phyloP scores from a whole-genome alignment of 2,888 invertebrate genomes.

The Digitonthophagus gazella region DNA sequence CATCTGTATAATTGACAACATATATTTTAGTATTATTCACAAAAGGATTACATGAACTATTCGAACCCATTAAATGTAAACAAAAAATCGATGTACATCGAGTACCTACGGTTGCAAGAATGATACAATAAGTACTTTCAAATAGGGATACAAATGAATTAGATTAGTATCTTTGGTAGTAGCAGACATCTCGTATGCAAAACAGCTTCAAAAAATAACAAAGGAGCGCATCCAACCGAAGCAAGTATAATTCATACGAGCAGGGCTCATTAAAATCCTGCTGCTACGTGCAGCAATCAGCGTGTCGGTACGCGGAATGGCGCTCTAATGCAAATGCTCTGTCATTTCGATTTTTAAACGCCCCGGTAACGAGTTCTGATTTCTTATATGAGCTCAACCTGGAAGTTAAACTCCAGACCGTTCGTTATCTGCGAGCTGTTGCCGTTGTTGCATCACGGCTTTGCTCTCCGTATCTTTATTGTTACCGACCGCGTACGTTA shows the following conservation, averaged over 20 bases:
- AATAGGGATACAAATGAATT: background rate
- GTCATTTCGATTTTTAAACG: slow-evolving; percentile 4
- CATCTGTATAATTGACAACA: too few relatives aligned
- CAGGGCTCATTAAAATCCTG: background rate
- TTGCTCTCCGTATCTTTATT: background rate
- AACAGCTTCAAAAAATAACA: background rate
- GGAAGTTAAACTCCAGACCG: background rate
- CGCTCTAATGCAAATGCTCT: background rate
- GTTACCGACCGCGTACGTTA: background rate
- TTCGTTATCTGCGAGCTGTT: background rate
- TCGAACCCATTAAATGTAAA: too few relatives aligned
- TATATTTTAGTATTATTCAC: too few relatives aligned
- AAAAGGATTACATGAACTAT: too few relatives aligned
- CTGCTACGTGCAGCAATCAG: background rate
- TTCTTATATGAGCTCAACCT: background rate
- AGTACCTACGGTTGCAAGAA: too few relatives aligned
- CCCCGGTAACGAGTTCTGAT: background rate
- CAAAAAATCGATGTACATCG: too few relatives aligned
- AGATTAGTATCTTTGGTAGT: background rate
- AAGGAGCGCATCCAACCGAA: background rate
- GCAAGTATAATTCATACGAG: background rate
- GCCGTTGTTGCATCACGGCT: background rate
- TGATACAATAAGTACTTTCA: too few relatives aligned
- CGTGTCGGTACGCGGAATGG: slow-evolving; percentile 1
- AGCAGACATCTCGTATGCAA: background rate